Conservation (phyloP, 2,113 vertebrate species). For the Macrotis lagotis region DNA sequence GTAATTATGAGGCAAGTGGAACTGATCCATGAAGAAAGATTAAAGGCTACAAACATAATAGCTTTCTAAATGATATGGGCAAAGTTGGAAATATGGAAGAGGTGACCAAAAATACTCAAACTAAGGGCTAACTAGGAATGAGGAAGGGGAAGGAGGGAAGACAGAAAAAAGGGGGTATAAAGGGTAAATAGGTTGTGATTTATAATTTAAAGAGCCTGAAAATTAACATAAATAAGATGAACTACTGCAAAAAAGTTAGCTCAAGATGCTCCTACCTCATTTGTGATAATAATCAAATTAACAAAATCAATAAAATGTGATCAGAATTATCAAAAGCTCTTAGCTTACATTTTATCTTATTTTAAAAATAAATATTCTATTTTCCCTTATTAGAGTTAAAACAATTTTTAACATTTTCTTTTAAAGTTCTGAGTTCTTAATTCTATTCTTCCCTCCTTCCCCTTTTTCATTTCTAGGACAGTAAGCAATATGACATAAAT, state of each 20-base stretch:
- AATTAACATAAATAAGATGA: neutral
- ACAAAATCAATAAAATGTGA: neutral
- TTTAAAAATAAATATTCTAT: neutral
- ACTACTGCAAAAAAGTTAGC: neutral
- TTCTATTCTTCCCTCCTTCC: neutral
- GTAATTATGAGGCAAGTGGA: constrained; percentile 61
- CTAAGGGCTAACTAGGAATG: neutral
- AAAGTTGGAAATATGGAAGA: neutral
- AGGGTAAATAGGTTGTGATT: neutral
- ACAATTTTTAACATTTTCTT: neutral
- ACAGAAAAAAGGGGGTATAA: neutral
- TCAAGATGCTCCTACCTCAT: neutral
- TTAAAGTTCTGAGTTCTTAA: neutral
- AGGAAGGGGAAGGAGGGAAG: too few species aligned
- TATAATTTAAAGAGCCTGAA: neutral
- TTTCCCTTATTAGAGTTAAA: neutral
- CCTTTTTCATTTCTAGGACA: neutral
- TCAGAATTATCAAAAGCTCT: neutral
- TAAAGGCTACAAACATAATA: neutral
- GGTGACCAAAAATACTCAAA: neutral
- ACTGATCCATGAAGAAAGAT: constrained; percentile 32
- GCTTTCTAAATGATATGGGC: neutral
- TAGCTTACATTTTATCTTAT: constrained; percentile 25
- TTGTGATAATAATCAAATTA: neutral
- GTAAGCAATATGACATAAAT: neutral